Base-by-base conservation (phyloP, 2,113 vertebrate genomes). In the Vireo altiloquus region DNA sequence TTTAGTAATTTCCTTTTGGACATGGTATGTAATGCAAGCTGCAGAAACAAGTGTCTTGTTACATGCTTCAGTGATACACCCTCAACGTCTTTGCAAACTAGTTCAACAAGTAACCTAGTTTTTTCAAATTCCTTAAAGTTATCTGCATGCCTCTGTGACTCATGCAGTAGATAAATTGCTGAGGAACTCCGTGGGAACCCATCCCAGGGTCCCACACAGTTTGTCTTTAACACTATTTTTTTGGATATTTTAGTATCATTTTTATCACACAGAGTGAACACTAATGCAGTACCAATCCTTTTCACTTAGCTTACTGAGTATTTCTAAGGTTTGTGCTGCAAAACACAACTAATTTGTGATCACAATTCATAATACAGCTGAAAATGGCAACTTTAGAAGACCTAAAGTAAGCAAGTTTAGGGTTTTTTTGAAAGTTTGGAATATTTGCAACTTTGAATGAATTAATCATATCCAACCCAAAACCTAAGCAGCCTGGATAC, bases 331-430 rank as follows among this genome's bases (percentile, higher is more conserved):
- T 63, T 63, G 24, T 39, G 57, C 13, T 16, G 40, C 52, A 86
- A 50, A 68, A 61, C 35, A 68, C 13, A 68, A 44, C 24, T 50
- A 77, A 50, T 31, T 33, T 40, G 30, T 27, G 40, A 70, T 15
- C 12, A 33, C 8, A 44, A 60, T 35, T 63, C 25, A 25, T 4
- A 2, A 70, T 13, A 39, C 3, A 75, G 12, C 35, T 52, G 25
- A 63, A 90, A 88, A 44, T 3, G 0, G 9, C 9, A 11, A 69
- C 59, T 80, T 74, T 35, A 56, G 42, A 70, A 35, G 47, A 54
- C 14, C 5, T 68, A 15, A 47, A 92, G 47, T 8, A 59, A 69
- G 44, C 1, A 23, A 0, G 0, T 3, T 13, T 42, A 30, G 11
- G 5, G 4, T 10, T 42, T 47, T 50, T 6, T n/a, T n/a, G 0